Evolutionary conservation across 2,113 vertebrate species (phyloP).

Genomic region (Ictalurus punctatus): DNA sequence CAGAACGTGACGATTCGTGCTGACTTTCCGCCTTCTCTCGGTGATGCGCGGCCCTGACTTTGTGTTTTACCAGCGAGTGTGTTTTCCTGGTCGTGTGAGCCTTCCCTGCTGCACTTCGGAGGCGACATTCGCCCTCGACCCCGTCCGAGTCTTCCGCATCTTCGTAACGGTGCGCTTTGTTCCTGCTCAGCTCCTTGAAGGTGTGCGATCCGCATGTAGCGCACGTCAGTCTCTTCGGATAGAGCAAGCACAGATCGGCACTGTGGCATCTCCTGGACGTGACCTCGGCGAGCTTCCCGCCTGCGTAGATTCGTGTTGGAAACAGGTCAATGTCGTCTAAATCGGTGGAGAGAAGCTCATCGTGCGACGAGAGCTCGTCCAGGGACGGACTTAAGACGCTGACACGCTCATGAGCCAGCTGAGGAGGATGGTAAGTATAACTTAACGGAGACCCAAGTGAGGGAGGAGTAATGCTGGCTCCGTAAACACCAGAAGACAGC

Average conservation of each 20-base stretch:
- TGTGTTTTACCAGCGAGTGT: constrained; percentile 50
- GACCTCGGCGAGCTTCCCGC: constrained; percentile 38
- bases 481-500: constrained; percentile 44
- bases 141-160: constrained; percentile 66
- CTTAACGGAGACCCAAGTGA: constrained; percentile 58
- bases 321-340: constrained; percentile 71
- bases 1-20: background rate
- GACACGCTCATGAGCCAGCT: constrained; percentile 67
- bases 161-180: constrained; percentile 49
- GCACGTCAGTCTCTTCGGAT: constrained; percentile 60
- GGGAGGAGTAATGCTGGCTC: constrained; percentile 29
- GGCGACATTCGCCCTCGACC: constrained; percentile 47
- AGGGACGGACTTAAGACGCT: constrained; percentile 75
- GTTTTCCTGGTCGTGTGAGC: constrained; percentile 54
- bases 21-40: constrained; percentile 27
- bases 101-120: constrained; percentile 60
- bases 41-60: constrained; percentile 56
- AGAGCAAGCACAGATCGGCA: constrained; percentile 50
- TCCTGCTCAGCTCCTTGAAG: constrained; percentile 42
- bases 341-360: constrained; percentile 77
- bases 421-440: constrained; percentile 68
- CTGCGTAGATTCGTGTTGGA: constrained; percentile 57
- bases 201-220: constrained; percentile 69
- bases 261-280: background rate
- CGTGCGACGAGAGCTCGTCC: constrained; percentile 75